These are phyloP conservation scores for Cladorhizidae sp. DNA, from an alignment of 37 sponge, comb jelly and placozoan species.

Conservation along the genomic window DNA sequence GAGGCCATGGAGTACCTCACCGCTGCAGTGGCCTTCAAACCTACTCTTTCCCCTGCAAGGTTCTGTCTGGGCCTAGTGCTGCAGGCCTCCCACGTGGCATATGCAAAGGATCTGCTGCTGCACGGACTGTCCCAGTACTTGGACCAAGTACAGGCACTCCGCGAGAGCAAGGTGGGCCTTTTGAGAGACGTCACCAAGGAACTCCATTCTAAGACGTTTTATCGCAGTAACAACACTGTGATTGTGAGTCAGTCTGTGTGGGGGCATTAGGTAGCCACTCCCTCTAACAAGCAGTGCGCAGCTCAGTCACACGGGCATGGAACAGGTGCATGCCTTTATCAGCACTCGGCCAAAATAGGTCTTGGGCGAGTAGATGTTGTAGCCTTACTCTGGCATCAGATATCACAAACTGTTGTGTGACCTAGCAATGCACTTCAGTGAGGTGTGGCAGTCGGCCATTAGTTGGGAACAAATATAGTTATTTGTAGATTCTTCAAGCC, in stretches of 20 bases:
- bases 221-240: conserved; percentile 59
- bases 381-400: too few relatives aligned
- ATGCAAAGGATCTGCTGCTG: conserved; percentile 42
- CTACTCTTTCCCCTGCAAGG: conserved; percentile 58
- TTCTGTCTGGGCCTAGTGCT: conserved; percentile 71
- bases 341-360: too few relatives aligned
- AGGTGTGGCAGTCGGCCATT: too few relatives aligned
- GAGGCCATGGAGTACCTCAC: conserved; percentile 71
- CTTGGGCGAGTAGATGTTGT: too few relatives aligned
- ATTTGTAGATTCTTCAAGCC: too few relatives aligned
- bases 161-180: conserved; percentile 11
- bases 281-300: too few relatives aligned
- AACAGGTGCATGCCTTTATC: too few relatives aligned
- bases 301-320: too few relatives aligned
- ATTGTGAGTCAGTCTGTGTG: conserved; percentile 59
- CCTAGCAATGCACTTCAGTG: too few relatives aligned
- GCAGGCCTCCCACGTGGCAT: neutral
- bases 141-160: conserved; percentile 11
- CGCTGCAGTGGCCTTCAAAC: conserved; percentile 73
- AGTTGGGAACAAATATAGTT: too few relatives aligned
- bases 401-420: too few relatives aligned
- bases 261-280: too few relatives aligned
- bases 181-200: neutral
- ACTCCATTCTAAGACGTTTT: conserved; percentile 45
- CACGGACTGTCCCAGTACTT: conserved; percentile 66